Percentiles rank a stretch among this genome's conserved stretches.
Conservation (phyloP, 2,888 invertebrate species). For the Eilema sororculum region DNA sequence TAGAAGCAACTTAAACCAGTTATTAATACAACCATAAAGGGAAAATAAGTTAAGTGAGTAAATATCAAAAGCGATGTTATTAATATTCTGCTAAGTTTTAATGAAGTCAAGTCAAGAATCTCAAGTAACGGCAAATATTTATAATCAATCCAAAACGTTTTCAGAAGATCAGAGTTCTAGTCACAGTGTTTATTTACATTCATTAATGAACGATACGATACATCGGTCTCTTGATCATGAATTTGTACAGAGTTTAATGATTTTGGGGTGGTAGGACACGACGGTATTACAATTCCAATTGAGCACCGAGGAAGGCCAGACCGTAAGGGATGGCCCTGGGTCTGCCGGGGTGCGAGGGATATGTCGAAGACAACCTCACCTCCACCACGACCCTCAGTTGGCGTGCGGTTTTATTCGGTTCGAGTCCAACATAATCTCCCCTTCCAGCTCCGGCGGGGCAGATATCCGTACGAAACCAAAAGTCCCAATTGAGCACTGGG, state of each 20-base stretch:
- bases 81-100: constrained; percentile 71
- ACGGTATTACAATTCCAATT: no score
- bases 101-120: constrained; percentile 61
- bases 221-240: neutral
- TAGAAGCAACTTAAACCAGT: constrained; percentile 40
- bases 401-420: no score
- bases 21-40: constrained; percentile 39
- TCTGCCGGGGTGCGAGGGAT: no score
- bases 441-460: no score
- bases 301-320: no score
- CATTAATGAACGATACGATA: constrained; percentile 13
- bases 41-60: constrained; percentile 49
- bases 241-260: neutral
- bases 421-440: no score
- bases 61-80: constrained; percentile 62
- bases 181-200: constrained; percentile 26
- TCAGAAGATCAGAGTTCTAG: constrained; percentile 26
- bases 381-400: no score
- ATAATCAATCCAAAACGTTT: constrained; percentile 26
- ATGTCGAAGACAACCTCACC: no score
- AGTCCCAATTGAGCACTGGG: no score
- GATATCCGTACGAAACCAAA: no score
- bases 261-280: no score
- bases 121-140: constrained; percentile 49
- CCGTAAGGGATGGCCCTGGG: no score